These are phyloP conservation scores for Bufo bufo DNA, from an alignment of 2,113 vertebrate species.

Conservation along the genomic window DNA sequence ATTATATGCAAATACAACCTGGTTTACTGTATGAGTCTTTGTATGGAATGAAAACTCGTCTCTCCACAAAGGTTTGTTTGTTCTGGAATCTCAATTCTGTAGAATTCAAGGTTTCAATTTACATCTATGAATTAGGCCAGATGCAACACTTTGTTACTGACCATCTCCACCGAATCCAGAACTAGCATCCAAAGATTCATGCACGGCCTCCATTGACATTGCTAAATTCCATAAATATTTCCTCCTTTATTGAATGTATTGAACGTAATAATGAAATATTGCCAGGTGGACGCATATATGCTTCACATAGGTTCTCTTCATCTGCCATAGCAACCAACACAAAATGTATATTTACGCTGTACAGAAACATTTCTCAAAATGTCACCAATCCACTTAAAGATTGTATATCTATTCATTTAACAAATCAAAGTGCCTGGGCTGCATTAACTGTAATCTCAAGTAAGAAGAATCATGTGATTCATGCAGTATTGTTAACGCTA, in stretches of 20 bases:
- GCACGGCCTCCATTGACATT: background rate
- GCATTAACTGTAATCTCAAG: constrained; percentile 7
- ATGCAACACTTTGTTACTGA: background rate
- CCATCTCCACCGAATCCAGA: background rate
- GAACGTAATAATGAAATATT: background rate
- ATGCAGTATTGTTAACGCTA: background rate
- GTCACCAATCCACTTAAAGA: background rate
- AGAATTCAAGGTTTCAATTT: background rate
- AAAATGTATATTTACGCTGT: background rate
- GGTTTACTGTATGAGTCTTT: background rate
- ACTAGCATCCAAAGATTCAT: background rate
- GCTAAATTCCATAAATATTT: background rate
- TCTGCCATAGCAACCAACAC: background rate
- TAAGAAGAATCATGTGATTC: background rate
- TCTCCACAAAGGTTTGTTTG: background rate
- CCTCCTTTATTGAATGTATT: background rate
- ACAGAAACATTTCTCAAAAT: background rate
- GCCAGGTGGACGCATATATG: background rate
- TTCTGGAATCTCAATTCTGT: background rate
- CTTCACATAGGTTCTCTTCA: background rate
- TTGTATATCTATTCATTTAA: constrained; percentile 23
- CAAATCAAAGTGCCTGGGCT: background rate
- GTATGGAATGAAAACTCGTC: background rate
- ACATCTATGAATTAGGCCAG: background rate
- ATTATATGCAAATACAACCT: background rate